Evolutionary conservation across 2,113 vertebrate species (phyloP), one percentile per base, ranked within the genome.

Genomic region (Xiphophorus hellerii): DNA sequence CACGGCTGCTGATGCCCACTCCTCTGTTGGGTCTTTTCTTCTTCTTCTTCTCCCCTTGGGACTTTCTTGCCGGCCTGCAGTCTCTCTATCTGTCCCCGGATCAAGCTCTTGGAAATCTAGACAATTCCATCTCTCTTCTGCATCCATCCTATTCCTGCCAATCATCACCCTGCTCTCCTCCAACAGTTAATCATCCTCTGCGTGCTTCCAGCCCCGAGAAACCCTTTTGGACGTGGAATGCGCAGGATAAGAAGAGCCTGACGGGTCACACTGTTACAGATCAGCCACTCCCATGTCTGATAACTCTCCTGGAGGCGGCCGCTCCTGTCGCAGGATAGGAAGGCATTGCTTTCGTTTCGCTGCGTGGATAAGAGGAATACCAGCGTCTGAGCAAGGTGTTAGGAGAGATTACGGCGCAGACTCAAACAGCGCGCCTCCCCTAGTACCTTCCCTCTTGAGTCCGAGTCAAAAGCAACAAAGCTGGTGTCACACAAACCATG

Each of bases 1-100:
- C 91, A 94, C 76, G 63, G 86, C 88, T 93, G 90, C 84, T 83
- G 86, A 79, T 92, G 93, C 93, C 93, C 93, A 94, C 94, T 92
- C 85, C 9, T 25, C 25, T n/a, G 51, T 25, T 42, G 73, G 42
- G 27, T 58, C 69, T 58, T 73, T 4, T 84, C 80, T 87, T 12
- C 35, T 69, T 87, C 17, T 61, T 76, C 72, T 81, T 58, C 80
- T 86, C 64, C 87, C 70, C 74, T 78, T 62, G 37, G 68, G 64
- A 62, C 68, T 77, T 71, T 76, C 68, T 61, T 64, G 67, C 44
- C 44, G 5, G 44, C 5, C 44, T 48, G 44, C 44, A 20, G 5
- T 20, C 17, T 48, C 17, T 73, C 27, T 73, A 76, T 87, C 79
- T 44, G 29, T 63, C 66, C 44, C 11, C 61, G 7, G 39, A 90